Evolutionary conservation across 2,113 vertebrate species (phyloP).

Genomic region (Hyperoodon ampullatus): DNA sequence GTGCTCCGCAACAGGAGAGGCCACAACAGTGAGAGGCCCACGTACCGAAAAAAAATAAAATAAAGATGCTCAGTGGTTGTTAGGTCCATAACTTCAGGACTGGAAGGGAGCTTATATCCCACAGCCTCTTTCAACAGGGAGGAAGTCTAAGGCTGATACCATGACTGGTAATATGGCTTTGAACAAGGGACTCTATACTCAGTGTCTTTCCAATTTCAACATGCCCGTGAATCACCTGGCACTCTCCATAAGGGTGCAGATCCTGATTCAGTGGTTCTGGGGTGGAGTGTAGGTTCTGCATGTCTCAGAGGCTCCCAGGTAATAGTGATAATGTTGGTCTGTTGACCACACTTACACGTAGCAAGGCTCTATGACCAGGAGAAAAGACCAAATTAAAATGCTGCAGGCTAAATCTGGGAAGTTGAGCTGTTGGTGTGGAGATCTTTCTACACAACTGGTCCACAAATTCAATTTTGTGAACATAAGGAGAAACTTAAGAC

Average conservation of each 20-base stretch:
- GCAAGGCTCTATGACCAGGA: neutral
- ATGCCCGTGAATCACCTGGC: accelerated
- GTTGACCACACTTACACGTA: neutral
- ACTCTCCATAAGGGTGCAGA: accelerated
- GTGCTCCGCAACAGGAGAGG: no score
- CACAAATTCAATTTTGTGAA: neutral
- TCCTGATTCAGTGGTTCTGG: no score
- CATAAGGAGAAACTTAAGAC: neutral
- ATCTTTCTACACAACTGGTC: conserved; percentile 18
- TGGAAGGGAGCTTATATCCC: neutral
- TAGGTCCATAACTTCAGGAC: neutral
- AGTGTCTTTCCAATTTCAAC: neutral
- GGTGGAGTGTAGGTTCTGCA: neutral
- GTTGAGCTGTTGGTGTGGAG: neutral
- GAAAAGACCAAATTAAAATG: neutral
- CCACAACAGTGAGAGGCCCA: no score
- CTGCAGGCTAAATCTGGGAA: neutral
- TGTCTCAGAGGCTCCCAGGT: neutral
- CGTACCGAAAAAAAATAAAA: no score
- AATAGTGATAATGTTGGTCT: neutral
- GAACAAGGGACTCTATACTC: neutral
- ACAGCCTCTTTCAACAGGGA: neutral
- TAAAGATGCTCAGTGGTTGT: neutral
- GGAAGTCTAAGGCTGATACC: no score
- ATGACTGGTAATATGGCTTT: no score